phyloP scores from a whole-genome alignment of 2,797 vertebrate genomes.

The Parauchenoglanis ngamensis region DNA sequence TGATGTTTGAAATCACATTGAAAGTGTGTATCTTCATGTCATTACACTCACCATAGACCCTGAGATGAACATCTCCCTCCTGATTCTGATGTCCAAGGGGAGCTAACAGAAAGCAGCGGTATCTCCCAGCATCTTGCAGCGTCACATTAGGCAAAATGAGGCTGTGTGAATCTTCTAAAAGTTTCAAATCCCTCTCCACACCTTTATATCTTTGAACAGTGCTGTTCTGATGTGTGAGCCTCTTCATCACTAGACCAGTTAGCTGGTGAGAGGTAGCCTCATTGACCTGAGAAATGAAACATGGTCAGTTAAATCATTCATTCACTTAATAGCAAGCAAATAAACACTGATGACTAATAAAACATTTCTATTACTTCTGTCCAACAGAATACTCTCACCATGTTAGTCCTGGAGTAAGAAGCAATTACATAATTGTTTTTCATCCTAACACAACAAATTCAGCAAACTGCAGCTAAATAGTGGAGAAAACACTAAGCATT shows the following conservation, averaged over 20 bases:
- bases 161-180: slow-evolving; percentile 43
- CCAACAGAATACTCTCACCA: neutral
- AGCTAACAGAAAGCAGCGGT: slow-evolving; percentile 67
- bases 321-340: neutral
- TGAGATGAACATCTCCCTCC: slow-evolving; percentile 60
- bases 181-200: slow-evolving; percentile 39
- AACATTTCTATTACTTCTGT: neutral
- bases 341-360: neutral
- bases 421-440: neutral
- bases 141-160: slow-evolving; percentile 65
- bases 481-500: neutral
- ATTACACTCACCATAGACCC: slow-evolving; percentile 63
- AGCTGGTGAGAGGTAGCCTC: slow-evolving; percentile 29
- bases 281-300: slow-evolving; percentile 41
- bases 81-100: slow-evolving; percentile 69
- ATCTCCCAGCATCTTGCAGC: slow-evolving; percentile 60
- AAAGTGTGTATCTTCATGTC: neutral
- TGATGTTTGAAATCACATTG: neutral
- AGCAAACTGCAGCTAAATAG: neutral
- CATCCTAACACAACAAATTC: neutral
- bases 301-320: neutral
- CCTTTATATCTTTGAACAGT: slow-evolving; percentile 29
- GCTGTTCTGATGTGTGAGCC: slow-evolving; percentile 34
- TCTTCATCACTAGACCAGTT: slow-evolving; percentile 54
- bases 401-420: neutral